Base-by-base conservation (phyloP, 2,113 vertebrate genomes). In the Cromileptes altivelis region DNA sequence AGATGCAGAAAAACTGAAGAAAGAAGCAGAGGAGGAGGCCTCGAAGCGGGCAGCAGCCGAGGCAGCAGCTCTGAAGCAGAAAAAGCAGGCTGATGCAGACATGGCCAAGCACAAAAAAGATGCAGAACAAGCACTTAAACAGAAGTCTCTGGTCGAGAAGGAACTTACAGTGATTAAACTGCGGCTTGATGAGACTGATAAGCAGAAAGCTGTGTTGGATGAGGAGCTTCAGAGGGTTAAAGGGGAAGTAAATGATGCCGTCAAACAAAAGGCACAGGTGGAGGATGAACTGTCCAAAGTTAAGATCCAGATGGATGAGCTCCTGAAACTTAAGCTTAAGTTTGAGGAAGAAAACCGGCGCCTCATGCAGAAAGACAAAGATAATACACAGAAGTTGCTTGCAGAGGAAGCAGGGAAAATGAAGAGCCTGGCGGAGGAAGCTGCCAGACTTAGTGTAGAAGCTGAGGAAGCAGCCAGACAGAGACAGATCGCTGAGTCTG, bases 31-130 rank as follows among this genome's bases (percentile, higher is more conserved):
- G 91, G 91, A 95, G 47, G 98, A 99, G 93, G 98, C 97, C 0
- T 93, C 91, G 0, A 96, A 93, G 76, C 90, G 98, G 27, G 97
- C 96, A 0, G 96, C 97, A 77, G 97, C 98, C 0, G 98, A 99
- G 84, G 95, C 96, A 60, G 95, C 94, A 0, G 98, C 98, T 0
- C 89, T 98, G 33, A 94, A 96, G 84, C 97, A 97, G 88, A 99
- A 98, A 87, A 89, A 96, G 81, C 92, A 96, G 23, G 98, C 98
- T 0, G 98, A 99, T 0, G 94, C 95, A 0, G 97, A 99, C 90
- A 99, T 98, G 97, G 96, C 95, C 85, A 98, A 97, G 67, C 98
- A 99, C 88, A 99, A 98, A 86, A 94, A 95, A 73, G 96, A 98
- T 0, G 97, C 98, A 0, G 98, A 97, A 89, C 95, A 97, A 90